A percentile compares a stretch with the other conserved stretches of the same genome.
Evolutionary conservation across 92 coral and sea anemone genomes (phyloP).

Genomic region (Paramuricea clavata): DNA sequence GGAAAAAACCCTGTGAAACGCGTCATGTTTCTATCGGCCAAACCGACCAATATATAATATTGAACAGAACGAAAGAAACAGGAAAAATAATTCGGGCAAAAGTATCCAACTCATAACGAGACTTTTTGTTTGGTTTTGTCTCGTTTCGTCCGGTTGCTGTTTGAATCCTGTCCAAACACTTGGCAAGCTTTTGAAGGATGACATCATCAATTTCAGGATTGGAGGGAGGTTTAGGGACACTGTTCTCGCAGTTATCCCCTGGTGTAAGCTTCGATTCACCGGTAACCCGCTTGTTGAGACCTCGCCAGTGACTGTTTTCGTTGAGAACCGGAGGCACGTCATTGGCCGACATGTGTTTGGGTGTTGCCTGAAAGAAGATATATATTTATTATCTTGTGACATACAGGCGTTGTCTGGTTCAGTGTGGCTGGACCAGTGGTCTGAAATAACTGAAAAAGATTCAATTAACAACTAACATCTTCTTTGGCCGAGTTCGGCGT

Average conservation of each 20-base stretch:
- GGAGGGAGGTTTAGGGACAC: constrained; percentile 17
- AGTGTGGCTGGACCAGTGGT: too few species aligned
- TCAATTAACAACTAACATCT: too few species aligned
- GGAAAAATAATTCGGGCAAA: neutral
- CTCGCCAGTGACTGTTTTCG: constrained; percentile 7
- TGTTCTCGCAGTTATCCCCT: constrained; percentile 1
- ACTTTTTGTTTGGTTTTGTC: neutral
- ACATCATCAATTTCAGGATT: constrained; percentile 21
- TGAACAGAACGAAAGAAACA: neutral
- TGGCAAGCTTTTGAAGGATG: neutral
- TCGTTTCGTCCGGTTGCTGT: neutral
- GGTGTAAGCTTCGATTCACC: neutral
- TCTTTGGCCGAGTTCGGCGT: too few species aligned
- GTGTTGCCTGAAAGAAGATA: neutral
- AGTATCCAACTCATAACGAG: constrained; percentile 6
- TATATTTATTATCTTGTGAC: too few species aligned
- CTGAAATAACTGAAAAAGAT: too few species aligned
- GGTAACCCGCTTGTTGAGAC: neutral
- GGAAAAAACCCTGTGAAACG: neutral
- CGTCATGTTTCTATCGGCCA: neutral
- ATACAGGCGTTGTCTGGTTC: too few species aligned
- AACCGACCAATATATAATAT: neutral
- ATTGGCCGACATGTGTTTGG: neutral
- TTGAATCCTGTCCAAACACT: constrained; percentile 18
- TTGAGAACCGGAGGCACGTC: neutral